A percentile compares a stretch with the other conserved stretches of the same genome.
Conservation (phyloP, 1,140 invertebrate species). For the Choristoneura fumiferana region DNA sequence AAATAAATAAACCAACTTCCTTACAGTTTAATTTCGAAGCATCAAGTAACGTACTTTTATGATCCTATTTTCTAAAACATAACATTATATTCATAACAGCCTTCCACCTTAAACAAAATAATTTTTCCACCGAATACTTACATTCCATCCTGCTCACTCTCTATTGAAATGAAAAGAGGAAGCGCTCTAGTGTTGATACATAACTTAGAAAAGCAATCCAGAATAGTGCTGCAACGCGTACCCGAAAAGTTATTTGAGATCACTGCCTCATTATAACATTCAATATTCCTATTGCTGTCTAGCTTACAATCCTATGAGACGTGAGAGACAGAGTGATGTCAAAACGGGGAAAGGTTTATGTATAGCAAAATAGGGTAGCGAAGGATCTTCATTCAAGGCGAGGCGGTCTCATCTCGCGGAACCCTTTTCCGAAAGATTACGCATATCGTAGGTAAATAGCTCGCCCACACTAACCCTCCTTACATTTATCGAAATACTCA, state of each 20-base stretch:
- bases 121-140: neutral
- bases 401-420: constrained; percentile 15
- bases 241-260: neutral
- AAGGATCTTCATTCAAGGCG: constrained; percentile 18
- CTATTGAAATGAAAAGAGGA: neutral
- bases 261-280: neutral
- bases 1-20: no score
- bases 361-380: constrained; percentile 13
- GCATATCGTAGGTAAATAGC: constrained; percentile 57
- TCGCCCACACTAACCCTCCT: constrained; percentile 34
- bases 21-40: no score
- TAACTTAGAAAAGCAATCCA: neutral
- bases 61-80: constrained; percentile 5
- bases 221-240: neutral
- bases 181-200: neutral
- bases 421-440: constrained; percentile 64
- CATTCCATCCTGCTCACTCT: neutral
- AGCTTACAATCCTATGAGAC: neutral
- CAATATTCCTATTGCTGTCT: constrained; percentile 1
- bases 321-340: neutral
- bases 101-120: neutral
- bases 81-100: constrained; percentile 21
- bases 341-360: neutral
- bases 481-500: constrained; percentile 52
- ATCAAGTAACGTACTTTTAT: no score